Percentiles rank a stretch among this genome's conserved stretches.
Conservation (phyloP, 2,113 vertebrate genomes). For the Calyptommatus sinebrachiatus region DNA sequence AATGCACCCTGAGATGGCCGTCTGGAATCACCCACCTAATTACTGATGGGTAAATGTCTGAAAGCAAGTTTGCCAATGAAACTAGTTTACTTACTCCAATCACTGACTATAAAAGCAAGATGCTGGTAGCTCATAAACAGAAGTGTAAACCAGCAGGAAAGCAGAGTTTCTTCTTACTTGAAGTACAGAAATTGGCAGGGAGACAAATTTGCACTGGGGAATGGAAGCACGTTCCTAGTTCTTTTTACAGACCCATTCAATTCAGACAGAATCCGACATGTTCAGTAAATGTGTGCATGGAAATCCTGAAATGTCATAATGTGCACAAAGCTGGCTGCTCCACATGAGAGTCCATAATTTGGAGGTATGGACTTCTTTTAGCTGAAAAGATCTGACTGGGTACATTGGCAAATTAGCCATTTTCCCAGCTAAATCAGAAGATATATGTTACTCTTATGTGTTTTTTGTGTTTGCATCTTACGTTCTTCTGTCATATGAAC, state of each 20-base stretch:
- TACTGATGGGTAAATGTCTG: slow-evolving; percentile 24
- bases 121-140: slow-evolving; percentile 36
- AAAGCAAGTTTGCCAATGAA: slow-evolving; percentile 11
- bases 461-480: no score
- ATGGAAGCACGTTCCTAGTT: slow-evolving; percentile 17
- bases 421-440: slow-evolving; percentile 39
- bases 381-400: background rate
- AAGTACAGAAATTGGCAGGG: slow-evolving; percentile 25
- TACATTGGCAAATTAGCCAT: background rate
- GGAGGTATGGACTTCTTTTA: background rate
- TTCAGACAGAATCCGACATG: background rate
- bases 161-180: slow-evolving; percentile 17
- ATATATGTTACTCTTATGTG: background rate
- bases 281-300: slow-evolving; percentile 2
- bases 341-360: background rate
- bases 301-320: background rate
- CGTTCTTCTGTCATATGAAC: no score
- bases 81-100: slow-evolving; percentile 24
- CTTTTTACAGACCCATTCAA: background rate
- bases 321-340: background rate
- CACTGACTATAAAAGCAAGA: slow-evolving; percentile 36
- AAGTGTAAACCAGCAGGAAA: slow-evolving; percentile 29
- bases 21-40: slow-evolving; percentile 7
- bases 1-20: slow-evolving; percentile 34
- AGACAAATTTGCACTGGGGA: slow-evolving; percentile 27